These are phyloP conservation scores for Lutraria rhynchaena DNA, from an alignment of 1,140 invertebrate genomes.

Conservation along the genomic window DNA sequence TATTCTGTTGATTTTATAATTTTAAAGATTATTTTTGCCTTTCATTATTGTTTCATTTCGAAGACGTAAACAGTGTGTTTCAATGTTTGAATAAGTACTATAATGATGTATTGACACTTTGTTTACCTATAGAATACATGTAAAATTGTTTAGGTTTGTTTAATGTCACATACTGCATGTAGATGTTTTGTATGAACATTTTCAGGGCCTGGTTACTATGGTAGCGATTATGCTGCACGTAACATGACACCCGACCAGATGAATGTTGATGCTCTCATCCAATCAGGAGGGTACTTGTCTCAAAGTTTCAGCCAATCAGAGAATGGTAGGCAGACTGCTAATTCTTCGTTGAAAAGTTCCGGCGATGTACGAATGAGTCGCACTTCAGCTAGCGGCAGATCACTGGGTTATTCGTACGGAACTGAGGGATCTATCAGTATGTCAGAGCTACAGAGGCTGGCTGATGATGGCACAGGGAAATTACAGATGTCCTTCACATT, in stretches of 20 bases:
- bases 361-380: slow-evolving; percentile 42
- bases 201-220: slow-evolving; percentile 32
- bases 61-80: too few relatives aligned
- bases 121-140: too few relatives aligned
- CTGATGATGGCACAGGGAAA: slow-evolving; percentile 53
- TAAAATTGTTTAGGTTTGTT: too few relatives aligned
- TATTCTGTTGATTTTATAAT: too few relatives aligned
- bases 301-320: slow-evolving; percentile 73
- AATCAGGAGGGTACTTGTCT: slow-evolving; percentile 71
- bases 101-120: too few relatives aligned
- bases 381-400: slow-evolving; percentile 44
- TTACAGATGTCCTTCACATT: slow-evolving; percentile 72
- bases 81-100: too few relatives aligned
- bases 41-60: too few relatives aligned
- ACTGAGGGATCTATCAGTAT: slow-evolving; percentile 58
- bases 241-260: slow-evolving; percentile 77
- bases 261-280: slow-evolving; percentile 74
- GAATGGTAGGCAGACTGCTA: slow-evolving; percentile 63
- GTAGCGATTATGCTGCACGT: slow-evolving; percentile 61
- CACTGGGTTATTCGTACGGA: slow-evolving; percentile 73
- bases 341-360: slow-evolving; percentile 61
- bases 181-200: not conserved
- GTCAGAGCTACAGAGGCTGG: slow-evolving; percentile 58
- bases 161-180: too few relatives aligned
- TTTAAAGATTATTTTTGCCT: too few relatives aligned